Evolutionary conservation across 2,888 invertebrate genomes (phyloP).

Genomic region (Hirtodrosophila duncani): DNA sequence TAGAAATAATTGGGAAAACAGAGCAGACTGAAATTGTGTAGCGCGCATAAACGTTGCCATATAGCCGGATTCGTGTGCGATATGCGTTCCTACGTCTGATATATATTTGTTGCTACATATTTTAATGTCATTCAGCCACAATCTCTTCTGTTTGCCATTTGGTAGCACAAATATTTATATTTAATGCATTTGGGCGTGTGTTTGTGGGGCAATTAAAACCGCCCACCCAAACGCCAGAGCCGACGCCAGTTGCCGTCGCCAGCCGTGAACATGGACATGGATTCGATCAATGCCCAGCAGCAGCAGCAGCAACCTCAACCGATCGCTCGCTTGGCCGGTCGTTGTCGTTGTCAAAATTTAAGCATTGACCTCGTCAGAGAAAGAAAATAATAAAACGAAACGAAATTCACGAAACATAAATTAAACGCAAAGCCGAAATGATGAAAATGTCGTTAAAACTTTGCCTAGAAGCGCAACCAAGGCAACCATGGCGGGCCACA

Average conservation of each 20-base stretch:
- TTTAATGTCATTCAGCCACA: conserved; percentile 47
- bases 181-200: conserved; percentile 30
- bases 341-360: conserved; percentile 45
- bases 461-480: conserved; percentile 29
- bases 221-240: conserved; percentile 24
- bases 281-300: conserved; percentile 24
- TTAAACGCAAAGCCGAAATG: conserved; percentile 51
- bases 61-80: no score
- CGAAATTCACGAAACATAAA: conserved; percentile 50
- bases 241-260: neutral
- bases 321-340: conserved; percentile 27
- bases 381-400: conserved; percentile 27
- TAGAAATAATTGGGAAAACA: no score
- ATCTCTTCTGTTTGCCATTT: conserved; percentile 16
- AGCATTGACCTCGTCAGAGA: conserved; percentile 59
- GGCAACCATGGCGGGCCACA: conserved; percentile 26
- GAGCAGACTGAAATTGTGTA: no score
- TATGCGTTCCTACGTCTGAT: no score
- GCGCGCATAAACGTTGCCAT: no score
- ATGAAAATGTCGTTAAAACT: conserved; percentile 55
- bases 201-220: conserved; percentile 50
- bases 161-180: conserved; percentile 50
- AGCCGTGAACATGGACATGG: conserved; percentile 13
- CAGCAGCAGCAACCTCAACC: conserved; percentile 24
- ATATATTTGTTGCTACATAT: conserved; percentile 43